Evolutionary conservation across 2,797 vertebrate species (phyloP).

Genomic region (Nothura maculosa): DNA sequence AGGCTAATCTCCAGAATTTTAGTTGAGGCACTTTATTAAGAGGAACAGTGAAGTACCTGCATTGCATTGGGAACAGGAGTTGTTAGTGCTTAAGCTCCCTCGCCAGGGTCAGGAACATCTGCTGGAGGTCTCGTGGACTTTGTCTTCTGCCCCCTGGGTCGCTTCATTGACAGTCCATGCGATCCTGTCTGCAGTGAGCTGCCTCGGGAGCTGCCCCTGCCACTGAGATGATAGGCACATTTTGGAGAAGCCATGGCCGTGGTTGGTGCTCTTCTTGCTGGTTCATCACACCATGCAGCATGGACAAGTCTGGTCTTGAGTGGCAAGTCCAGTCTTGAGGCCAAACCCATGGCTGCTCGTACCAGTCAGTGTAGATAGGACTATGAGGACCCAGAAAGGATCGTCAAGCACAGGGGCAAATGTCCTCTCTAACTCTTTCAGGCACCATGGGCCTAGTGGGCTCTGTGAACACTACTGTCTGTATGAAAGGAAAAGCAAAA

Average conservation of each 20-base stretch:
- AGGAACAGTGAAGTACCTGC: background rate
- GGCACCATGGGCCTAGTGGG: background rate
- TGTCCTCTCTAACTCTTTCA: background rate
- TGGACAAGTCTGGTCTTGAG: background rate
- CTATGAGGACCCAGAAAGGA: background rate
- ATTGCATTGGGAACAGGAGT: background rate
- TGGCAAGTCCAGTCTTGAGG: background rate
- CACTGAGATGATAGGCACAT: background rate
- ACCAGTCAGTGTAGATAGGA: rapidly evolving
- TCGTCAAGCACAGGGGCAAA: background rate
- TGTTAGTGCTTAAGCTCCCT: background rate
- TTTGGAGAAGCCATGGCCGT: background rate
- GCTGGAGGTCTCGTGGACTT: background rate
- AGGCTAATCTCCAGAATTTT: conserved; percentile 1
- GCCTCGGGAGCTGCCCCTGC: background rate
- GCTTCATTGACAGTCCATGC: background rate
- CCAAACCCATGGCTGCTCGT: background rate
- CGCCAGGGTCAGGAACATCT: rapidly evolving
- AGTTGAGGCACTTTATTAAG: background rate
- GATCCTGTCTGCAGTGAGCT: background rate
- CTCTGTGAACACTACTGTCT: background rate
- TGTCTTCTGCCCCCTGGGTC: background rate
- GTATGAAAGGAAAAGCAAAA: background rate
- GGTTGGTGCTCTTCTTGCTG: background rate
- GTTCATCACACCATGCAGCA: background rate